These are phyloP conservation scores for Uloborus diversus DNA, from an alignment of 1,140 invertebrate species.

Conservation along the genomic window DNA sequence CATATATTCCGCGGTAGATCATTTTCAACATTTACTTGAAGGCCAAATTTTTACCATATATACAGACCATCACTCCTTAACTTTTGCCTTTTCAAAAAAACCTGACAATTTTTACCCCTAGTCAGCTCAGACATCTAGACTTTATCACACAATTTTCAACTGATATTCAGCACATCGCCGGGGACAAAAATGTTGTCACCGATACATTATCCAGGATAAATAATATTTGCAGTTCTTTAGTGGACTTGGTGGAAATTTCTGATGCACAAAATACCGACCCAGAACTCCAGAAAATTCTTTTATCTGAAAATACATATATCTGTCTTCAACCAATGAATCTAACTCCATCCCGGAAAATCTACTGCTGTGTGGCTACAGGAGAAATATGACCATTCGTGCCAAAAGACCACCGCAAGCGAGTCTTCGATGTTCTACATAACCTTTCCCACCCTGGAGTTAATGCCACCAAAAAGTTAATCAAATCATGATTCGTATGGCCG, in stretches of 20 bases:
- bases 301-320: neutral
- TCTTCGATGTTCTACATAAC: neutral
- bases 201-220: no score
- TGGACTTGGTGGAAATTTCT: neutral
- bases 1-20: neutral
- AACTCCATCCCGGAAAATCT: no score
- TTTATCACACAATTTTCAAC: constrained; percentile 63
- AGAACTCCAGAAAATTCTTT: neutral
- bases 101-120: neutral
- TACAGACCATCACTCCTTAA: neutral
- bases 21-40: neutral
- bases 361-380: no score
- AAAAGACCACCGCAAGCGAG: neutral
- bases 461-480: neutral
- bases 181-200: no score
- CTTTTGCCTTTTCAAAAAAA: neutral
- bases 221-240: no score
- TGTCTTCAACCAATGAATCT: neutral
- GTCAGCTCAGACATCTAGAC: constrained; percentile 63
- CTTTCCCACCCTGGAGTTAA: neutral
- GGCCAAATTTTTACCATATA: neutral
- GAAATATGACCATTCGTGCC: no score
- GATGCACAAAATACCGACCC: neutral
- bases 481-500: neutral
- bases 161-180: neutral